A percentile compares a stretch with the other conserved stretches of the same genome.
Conservation (phyloP, 2,888 invertebrate genomes). For the Lasioglossum pauxillum region DNA sequence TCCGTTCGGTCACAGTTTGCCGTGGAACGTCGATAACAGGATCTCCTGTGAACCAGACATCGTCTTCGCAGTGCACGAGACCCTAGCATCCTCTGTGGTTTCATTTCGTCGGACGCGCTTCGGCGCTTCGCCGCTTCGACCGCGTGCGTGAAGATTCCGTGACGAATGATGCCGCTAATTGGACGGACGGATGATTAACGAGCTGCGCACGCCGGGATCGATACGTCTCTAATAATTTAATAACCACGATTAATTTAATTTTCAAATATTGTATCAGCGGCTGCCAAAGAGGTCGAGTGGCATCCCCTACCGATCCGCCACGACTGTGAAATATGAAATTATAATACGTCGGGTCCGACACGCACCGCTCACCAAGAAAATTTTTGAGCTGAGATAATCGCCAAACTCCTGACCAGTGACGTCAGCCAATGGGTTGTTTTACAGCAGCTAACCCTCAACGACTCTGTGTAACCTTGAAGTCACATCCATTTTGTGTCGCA, state of each 20-base stretch:
- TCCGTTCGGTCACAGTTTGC: slow-evolving; percentile 20
- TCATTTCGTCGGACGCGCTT: slow-evolving; percentile 11
- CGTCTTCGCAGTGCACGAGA: not conserved
- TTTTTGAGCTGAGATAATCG: not conserved
- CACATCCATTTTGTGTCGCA: not conserved
- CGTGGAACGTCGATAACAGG: not conserved
- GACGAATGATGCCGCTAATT: slow-evolving; percentile 50
- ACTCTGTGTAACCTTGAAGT: not conserved
- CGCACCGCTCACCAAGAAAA: slow-evolving; percentile 1
- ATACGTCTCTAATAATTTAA: slow-evolving; percentile 55
- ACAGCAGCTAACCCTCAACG: not conserved
- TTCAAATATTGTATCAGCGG: slow-evolving; percentile 38
- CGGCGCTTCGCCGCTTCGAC: slow-evolving; percentile 4
- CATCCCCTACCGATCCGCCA: not conserved
- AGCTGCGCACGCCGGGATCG: slow-evolving; percentile 40
- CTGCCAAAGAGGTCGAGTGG: not conserved
- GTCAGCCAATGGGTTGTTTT: not conserved
- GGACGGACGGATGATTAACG: slow-evolving; percentile 59
- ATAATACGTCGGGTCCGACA: slow-evolving; percentile 23
- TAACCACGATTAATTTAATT: slow-evolving; percentile 57
- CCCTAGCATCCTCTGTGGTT: not conserved
- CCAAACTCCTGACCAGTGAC: not conserved
- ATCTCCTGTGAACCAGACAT: not conserved
- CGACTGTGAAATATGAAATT: slow-evolving; percentile 41
- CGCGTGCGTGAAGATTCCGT: slow-evolving; percentile 34